phyloP scores from a whole-genome alignment of 2,797 vertebrate species.

The Pipistrellus pipistrellus region DNA sequence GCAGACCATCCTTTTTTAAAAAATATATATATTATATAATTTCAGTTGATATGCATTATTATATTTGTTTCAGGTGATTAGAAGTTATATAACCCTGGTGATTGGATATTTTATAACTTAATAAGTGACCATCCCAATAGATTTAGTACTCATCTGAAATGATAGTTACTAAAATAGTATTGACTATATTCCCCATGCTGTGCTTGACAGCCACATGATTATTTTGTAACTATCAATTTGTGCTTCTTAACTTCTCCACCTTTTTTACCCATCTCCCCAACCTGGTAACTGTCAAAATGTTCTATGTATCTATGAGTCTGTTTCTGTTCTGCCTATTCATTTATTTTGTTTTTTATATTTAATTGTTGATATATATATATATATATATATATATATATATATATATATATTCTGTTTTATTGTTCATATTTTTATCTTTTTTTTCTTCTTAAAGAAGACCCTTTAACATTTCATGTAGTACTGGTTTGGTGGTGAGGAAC shows the following conservation, averaged over 20 bases:
- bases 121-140: background rate
- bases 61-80: background rate
- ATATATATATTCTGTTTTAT: background rate
- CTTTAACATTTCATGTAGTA: background rate
- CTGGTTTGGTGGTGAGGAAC: background rate
- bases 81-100: background rate
- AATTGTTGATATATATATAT: background rate
- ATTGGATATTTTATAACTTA: background rate
- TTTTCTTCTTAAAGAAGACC: background rate
- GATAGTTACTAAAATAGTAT: background rate
- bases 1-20: background rate
- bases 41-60: background rate
- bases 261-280: background rate
- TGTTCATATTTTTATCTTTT: background rate
- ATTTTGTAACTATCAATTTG: background rate
- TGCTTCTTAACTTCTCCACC: background rate
- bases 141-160: background rate
- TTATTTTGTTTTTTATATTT: background rate
- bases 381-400: background rate
- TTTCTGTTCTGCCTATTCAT: background rate
- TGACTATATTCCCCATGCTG: background rate
- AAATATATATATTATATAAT: background rate
- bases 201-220: background rate
- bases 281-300: background rate
- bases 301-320: background rate